phyloP scores from a whole-genome alignment of 2,113 vertebrate species.

The Lagopus muta region DNA sequence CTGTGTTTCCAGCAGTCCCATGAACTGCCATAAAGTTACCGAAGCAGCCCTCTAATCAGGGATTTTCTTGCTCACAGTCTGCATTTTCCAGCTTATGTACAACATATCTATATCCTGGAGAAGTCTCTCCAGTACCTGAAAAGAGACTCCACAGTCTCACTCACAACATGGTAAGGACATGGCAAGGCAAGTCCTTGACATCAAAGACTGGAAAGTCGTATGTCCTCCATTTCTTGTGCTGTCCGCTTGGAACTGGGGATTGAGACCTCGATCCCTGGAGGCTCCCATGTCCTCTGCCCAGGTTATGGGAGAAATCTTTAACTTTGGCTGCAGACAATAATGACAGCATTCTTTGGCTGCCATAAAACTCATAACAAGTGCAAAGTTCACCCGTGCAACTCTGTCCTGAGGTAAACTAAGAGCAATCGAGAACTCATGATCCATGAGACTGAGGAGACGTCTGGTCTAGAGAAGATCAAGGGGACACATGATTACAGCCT shows the following conservation, averaged over 20 bases:
- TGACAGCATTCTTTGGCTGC: not conserved
- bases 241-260: not conserved
- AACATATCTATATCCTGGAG: not conserved
- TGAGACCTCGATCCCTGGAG: not conserved
- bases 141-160: not conserved
- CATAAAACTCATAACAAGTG: not conserved
- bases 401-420: not conserved
- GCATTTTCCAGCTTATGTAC: rapidly evolving
- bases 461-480: constrained; percentile 47
- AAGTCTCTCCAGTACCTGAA: not conserved
- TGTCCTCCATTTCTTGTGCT: not conserved
- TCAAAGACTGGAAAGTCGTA: not conserved
- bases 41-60: not conserved
- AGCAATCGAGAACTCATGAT: not conserved
- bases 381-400: not conserved
- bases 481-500: not conserved
- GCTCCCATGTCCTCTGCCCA: rapidly evolving
- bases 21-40: not conserved
- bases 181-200: not conserved
- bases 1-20: not conserved
- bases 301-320: not conserved
- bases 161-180: not conserved
- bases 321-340: not conserved
- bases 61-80: not conserved
- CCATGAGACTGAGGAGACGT: not conserved